Conservation (phyloP, 2,888 invertebrate genomes). For the Eupsilia transversa region DNA sequence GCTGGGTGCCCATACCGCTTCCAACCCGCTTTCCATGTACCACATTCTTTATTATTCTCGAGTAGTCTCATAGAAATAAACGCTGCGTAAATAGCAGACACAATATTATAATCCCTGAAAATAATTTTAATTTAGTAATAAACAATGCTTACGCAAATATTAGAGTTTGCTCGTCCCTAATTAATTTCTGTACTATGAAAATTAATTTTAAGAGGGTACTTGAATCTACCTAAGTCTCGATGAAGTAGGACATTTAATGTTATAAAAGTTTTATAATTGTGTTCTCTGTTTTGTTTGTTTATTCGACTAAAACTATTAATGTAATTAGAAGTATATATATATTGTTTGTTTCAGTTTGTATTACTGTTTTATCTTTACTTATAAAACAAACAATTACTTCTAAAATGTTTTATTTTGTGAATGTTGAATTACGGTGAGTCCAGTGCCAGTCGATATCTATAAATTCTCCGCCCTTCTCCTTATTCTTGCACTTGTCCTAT, state of each 20-base stretch:
- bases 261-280: slow-evolving; percentile 3
- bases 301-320: slow-evolving; percentile 5
- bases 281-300: background rate
- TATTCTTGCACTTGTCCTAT: background rate
- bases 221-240: slow-evolving; percentile 2
- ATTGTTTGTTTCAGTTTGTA: slow-evolving; percentile 3
- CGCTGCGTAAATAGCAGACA: slow-evolving; percentile 37
- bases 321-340: background rate
- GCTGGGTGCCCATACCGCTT: too few relatives aligned
- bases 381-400: background rate
- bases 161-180: slow-evolving; percentile 48
- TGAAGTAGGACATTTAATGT: slow-evolving; percentile 14
- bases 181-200: slow-evolving; percentile 51
- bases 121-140: slow-evolving; percentile 54
- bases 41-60: slow-evolving; percentile 3
- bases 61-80: slow-evolving; percentile 26
- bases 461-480: too few relatives aligned
- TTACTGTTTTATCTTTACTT: background rate
- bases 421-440: background rate
- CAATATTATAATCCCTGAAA: slow-evolving; percentile 40
- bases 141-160: slow-evolving; percentile 53
- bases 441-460: background rate
- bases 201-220: slow-evolving; percentile 40
- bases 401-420: background rate
- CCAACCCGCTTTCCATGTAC: background rate